Percentiles rank a stretch among this genome's conserved stretches.
phyloP scores from a whole-genome alignment of 1,140 invertebrate genomes.

The Drosophila parabipectinata region DNA sequence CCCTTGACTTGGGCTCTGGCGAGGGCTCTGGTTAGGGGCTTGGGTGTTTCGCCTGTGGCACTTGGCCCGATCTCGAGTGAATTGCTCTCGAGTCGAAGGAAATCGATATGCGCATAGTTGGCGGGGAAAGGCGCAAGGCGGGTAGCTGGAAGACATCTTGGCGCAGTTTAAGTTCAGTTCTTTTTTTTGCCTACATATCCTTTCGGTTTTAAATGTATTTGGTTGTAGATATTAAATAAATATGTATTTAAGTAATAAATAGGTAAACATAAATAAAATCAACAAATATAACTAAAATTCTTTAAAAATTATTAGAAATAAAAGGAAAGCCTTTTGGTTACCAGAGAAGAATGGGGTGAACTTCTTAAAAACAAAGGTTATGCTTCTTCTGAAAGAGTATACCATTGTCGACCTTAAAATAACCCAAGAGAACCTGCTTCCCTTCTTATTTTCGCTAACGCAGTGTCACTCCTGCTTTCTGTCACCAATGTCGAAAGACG shows the following conservation, averaged over 20 bases:
- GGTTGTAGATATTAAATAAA: neutral
- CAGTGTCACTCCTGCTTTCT: constrained; percentile 29
- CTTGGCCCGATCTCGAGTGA: constrained; percentile 77
- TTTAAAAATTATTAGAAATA: neutral
- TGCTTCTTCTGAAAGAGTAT: constrained; percentile 9
- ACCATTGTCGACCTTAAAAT: neutral
- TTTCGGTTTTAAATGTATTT: constrained; percentile 6
- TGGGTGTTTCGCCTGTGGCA: constrained; percentile 47
- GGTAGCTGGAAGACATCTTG: constrained; percentile 43
- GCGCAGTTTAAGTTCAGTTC: constrained; percentile 13
- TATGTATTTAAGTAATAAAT: no score
- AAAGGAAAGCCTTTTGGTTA: no score
- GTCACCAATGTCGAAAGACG: constrained; percentile 42
- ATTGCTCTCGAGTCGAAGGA: constrained; percentile 57
- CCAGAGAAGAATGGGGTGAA: no score
- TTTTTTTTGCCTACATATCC: neutral
- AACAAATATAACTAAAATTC: no score
- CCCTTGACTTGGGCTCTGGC: constrained; percentile 17
- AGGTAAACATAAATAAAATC: neutral
- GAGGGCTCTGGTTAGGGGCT: constrained; percentile 10
- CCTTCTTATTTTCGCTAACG: constrained; percentile 24
- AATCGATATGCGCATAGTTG: constrained; percentile 47
- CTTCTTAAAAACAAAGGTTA: neutral
- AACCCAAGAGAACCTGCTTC: neutral
- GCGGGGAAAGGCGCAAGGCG: constrained; percentile 30